Conservation (phyloP, 2,888 invertebrate genomes). For the Monoplex corrugatus region DNA sequence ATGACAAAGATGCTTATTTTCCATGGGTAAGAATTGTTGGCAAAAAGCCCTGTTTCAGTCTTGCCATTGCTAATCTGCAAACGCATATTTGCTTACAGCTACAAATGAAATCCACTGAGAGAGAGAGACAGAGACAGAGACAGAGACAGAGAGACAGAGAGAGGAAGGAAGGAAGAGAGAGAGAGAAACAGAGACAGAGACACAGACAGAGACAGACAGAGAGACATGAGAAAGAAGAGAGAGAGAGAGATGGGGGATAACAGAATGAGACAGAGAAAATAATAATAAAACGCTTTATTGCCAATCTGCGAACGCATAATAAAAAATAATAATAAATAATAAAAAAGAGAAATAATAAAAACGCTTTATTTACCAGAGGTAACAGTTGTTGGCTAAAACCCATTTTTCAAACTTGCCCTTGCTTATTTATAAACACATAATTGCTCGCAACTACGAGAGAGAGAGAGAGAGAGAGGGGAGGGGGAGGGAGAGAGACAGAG, state of each 20-base stretch:
- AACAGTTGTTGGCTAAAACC: too few relatives aligned
- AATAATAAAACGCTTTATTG: not conserved
- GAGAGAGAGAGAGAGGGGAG: too few relatives aligned
- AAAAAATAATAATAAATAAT: too few relatives aligned
- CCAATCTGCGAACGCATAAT: too few relatives aligned
- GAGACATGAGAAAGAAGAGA: not conserved
- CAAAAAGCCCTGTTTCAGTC: not conserved
- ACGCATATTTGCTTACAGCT: not conserved
- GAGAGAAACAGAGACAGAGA: slow-evolving; percentile 3
- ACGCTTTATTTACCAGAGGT: too few relatives aligned
- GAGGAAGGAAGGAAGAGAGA: not conserved
- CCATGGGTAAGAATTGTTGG: not conserved
- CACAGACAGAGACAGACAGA: not conserved
- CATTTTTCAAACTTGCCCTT: too few relatives aligned
- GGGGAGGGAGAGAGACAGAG: too few relatives aligned
- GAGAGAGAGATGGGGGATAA: not conserved
- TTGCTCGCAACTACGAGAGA: too few relatives aligned
- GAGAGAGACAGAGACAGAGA: not conserved
- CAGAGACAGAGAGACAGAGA: slow-evolving; percentile 4
- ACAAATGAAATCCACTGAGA: not conserved
- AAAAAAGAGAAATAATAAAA: too few relatives aligned
- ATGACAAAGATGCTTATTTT: not conserved
- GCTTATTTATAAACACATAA: too few relatives aligned
- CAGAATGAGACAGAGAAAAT: not conserved
- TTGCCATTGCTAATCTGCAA: not conserved